Evolutionary conservation across 2,113 vertebrate species (phyloP), one percentile per base, ranked within the genome.

Genomic region (Nerophis lumbriciformis): DNA sequence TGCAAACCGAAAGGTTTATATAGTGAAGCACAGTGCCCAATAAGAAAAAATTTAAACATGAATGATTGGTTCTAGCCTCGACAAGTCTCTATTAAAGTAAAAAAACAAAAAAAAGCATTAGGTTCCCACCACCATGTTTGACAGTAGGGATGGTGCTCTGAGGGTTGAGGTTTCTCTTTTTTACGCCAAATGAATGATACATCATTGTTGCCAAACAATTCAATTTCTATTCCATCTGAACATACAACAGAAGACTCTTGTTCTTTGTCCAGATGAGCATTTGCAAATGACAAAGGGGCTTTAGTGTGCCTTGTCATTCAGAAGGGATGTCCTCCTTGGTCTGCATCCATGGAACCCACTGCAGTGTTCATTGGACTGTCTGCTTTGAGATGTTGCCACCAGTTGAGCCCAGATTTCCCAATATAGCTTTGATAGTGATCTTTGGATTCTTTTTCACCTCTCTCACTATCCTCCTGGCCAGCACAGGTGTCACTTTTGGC

Each of bases 401-500:
- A 50, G 48, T 1, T 28, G 9, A 28, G 45, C 52, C 53, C 49
- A 53, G 44, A 68, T 61, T 61, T 42, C 19, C 42, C 42, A 59
- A 42, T 16, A 59, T 10, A 19, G 19, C 19, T 2, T n/a, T 59
- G 21, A 15, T 61, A 35, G 8, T 39, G 59, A 51, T 51, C 36
- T 47, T 61, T 61, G 39, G 21, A 49, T 47, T 59, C 15, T 59
- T 59, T 51, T 59, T 66, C 19, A 19, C 55, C 57, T 52, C 48
- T 48, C 49, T 50, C 49, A 50, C 49, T 50, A 50, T 50, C 49
- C 49, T 50, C 14, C 53, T 39, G 28, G 12, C 53, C 53, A 36
- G 19, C 51, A 53, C 15, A 11, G 39, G 8, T 42, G 39, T 42
- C 39, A 42, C 39, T 42, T 9, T 42, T 42, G 39, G 7, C 38